phyloP scores from a whole-genome alignment of 2,797 vertebrate genomes.

The Monodelphis domestica region DNA sequence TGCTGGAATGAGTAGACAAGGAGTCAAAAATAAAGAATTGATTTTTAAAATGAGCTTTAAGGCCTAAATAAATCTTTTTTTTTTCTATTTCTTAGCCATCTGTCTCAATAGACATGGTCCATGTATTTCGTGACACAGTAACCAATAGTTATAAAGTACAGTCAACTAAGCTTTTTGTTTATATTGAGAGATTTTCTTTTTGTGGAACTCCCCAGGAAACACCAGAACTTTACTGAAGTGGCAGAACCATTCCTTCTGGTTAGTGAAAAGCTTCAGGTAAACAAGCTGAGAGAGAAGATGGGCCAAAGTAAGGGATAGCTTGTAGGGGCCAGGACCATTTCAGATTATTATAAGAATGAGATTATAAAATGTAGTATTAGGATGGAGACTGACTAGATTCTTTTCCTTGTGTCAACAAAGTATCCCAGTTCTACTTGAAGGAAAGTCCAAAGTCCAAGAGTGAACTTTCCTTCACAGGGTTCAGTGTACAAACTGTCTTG shows the following conservation, averaged over 20 bases:
- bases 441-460: too few relatives aligned
- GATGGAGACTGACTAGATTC: too few relatives aligned
- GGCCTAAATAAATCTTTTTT: slow-evolving; percentile 2
- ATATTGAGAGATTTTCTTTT: neutral
- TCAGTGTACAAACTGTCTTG: too few relatives aligned
- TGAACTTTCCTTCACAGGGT: too few relatives aligned
- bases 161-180: neutral
- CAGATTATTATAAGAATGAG: too few relatives aligned
- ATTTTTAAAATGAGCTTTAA: neutral
- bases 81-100: neutral
- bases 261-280: neutral
- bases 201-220: neutral
- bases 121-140: neutral
- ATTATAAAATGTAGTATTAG: too few relatives aligned
- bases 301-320: neutral
- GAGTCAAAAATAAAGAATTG: neutral
- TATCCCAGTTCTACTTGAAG: too few relatives aligned
- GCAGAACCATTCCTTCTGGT: neutral
- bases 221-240: neutral
- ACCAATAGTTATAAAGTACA: neutral
- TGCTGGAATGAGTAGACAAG: neutral
- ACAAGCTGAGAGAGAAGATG: neutral
- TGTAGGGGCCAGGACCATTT: neutral
- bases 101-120: neutral
- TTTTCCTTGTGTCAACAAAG: too few relatives aligned